phyloP scores from a whole-genome alignment of 2,888 invertebrate genomes.

The Ptychoptera contaminata region DNA sequence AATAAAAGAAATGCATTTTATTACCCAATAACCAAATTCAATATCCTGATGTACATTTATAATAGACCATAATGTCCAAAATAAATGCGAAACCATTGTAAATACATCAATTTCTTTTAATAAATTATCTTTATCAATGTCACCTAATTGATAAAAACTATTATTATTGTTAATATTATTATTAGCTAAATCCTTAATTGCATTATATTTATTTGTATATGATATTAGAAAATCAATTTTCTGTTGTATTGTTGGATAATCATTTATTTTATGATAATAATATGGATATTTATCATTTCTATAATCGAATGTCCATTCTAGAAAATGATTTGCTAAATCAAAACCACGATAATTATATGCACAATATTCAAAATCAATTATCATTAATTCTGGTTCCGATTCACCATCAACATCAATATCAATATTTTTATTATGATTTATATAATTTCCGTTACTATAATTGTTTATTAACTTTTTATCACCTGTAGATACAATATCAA shows the following conservation, averaged over 20 bases:
- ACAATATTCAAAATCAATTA: conserved; percentile 91
- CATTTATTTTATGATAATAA: conserved; percentile 48
- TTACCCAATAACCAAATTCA: conserved; percentile 89
- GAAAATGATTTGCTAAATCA: conserved; percentile 88
- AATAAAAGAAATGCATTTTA: conserved; percentile 15
- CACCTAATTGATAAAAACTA: too few relatives aligned
- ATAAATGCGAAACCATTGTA: conserved; percentile 74
- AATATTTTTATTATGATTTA: not conserved
- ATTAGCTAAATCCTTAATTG: too few relatives aligned
- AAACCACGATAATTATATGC: conserved; percentile 88
- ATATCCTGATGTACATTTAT: conserved; percentile 80
- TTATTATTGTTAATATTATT: too few relatives aligned
- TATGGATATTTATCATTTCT: conserved; percentile 61
- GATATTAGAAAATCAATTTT: conserved; percentile 25
- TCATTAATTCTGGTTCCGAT: conserved; percentile 43
- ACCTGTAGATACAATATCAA: not conserved
- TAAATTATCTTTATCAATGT: too few relatives aligned
- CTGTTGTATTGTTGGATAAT: conserved; percentile 63
- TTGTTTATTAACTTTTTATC: not conserved
- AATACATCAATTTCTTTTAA: conserved; percentile 63
- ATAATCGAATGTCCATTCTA: conserved; percentile 86
- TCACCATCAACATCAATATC: conserved; percentile 9
- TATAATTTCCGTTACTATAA: not conserved
- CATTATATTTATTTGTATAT: too few relatives aligned
- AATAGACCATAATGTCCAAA: conserved; percentile 89